These are phyloP conservation scores for Argyresthia albistria DNA, from an alignment of 2,888 invertebrate species.

Conservation along the genomic window DNA sequence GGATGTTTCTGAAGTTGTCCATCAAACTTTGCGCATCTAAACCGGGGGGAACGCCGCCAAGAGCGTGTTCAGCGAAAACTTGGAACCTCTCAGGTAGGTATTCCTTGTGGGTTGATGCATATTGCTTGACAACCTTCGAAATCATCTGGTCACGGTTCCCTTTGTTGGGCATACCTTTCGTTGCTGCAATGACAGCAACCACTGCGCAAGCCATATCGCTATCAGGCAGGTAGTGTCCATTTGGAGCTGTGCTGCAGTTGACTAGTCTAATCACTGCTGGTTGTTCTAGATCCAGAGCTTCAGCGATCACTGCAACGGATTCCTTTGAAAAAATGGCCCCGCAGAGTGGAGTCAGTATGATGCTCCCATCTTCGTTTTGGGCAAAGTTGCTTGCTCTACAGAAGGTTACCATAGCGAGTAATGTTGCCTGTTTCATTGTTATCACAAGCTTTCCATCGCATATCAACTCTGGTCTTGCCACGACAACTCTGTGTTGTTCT, in stretches of 20 bases:
- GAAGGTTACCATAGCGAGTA: background rate
- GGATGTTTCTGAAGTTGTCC: background rate
- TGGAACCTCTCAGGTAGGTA: background rate
- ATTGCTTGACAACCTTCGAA: background rate
- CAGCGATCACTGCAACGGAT: background rate
- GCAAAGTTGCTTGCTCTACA: background rate
- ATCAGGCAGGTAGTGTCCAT: background rate
- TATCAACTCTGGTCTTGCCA: background rate
- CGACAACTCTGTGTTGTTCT: background rate
- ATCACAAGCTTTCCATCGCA: background rate
- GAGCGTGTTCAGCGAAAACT: background rate
- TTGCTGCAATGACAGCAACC: background rate
- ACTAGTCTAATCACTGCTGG: background rate
- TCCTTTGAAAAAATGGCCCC: background rate
- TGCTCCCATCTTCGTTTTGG: rapidly evolving
- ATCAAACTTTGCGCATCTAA: background rate
- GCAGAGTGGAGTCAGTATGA: background rate
- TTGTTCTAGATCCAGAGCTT: too few relatives aligned
- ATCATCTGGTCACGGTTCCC: background rate
- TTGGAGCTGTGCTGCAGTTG: background rate
- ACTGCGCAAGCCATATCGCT: background rate
- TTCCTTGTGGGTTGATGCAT: background rate
- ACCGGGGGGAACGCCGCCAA: background rate
- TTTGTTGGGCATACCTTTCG: background rate
- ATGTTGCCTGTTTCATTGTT: background rate